phyloP scores from a whole-genome alignment of 2,113 vertebrate genomes.

The Andinoacara biseriatus region DNA sequence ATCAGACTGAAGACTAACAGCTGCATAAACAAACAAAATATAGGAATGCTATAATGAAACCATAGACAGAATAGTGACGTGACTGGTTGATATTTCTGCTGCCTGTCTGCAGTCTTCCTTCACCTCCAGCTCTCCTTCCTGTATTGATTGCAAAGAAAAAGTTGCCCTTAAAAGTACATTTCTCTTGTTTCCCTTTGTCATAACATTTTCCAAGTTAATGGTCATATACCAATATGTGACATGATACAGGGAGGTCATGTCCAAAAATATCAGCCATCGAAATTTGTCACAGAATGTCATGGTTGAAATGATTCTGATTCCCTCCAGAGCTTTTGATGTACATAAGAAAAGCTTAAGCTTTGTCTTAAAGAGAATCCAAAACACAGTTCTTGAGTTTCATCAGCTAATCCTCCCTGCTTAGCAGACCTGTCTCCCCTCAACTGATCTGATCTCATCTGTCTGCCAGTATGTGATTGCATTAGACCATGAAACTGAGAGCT shows the following conservation, averaged over 20 bases:
- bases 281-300: not conserved
- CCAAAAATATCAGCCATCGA: constrained; percentile 20
- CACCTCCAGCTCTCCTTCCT: constrained; percentile 42
- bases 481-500: not conserved
- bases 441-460: constrained; percentile 8
- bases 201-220: constrained; percentile 42
- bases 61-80: not conserved
- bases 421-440: not conserved
- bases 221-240: constrained; percentile 7
- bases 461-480: not conserved
- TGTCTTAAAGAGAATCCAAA: constrained; percentile 29
- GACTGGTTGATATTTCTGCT: not conserved
- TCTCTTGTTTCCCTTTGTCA: constrained; percentile 33
- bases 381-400: constrained; percentile 21
- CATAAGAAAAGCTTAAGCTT: constrained; percentile 1
- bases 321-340: not conserved
- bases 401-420: constrained; percentile 22
- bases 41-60: not conserved
- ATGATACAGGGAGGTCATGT: constrained; percentile 41
- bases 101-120: constrained; percentile 23
- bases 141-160: constrained; percentile 38
- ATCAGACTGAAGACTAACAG: constrained; percentile 22
- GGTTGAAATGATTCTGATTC: constrained; percentile 19
- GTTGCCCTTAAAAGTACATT: constrained; percentile 37
- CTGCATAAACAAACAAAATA: constrained; percentile 1